These are phyloP conservation scores for Pimpla rufipes DNA, from an alignment of 2,888 invertebrate genomes.

Conservation along the genomic window DNA sequence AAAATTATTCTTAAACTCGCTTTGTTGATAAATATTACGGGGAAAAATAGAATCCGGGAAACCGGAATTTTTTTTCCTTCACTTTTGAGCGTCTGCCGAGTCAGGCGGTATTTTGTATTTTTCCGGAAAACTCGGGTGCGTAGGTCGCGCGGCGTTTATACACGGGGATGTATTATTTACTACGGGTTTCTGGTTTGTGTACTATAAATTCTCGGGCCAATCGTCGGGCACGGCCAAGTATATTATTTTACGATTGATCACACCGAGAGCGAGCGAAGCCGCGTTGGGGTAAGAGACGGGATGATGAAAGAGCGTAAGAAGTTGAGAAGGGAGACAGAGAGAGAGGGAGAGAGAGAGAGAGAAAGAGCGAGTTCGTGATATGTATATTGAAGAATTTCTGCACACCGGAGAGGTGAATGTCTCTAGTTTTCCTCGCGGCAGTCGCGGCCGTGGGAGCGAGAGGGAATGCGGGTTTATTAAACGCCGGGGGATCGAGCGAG, in stretches of 20 bases:
- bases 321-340: not conserved
- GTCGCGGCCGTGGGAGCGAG: slow-evolving; percentile 13
- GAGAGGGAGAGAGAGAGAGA: not conserved
- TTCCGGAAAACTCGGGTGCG: not conserved
- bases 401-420: slow-evolving; percentile 62
- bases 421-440: slow-evolving; percentile 61
- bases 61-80: too few relatives aligned
- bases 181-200: slow-evolving; percentile 2
- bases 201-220: slow-evolving; percentile 2
- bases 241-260: slow-evolving; percentile 34
- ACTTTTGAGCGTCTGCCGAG: too few relatives aligned
- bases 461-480: slow-evolving; percentile 49
- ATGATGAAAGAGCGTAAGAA: slow-evolving; percentile 36
- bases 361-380: slow-evolving; percentile 9
- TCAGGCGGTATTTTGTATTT: too few relatives aligned
- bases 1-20: too few relatives aligned
- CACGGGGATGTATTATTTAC: not conserved
- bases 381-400: slow-evolving; percentile 54
- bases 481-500: slow-evolving; percentile 24
- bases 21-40: too few relatives aligned
- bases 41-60: too few relatives aligned
- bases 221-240: slow-evolving; percentile 19
- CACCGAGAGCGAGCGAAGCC: not conserved
- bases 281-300: slow-evolving; percentile 11
- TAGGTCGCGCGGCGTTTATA: not conserved